Base-by-base conservation (phyloP, 2,888 invertebrate genomes). In the Gymnoscelis rufifasciata region DNA sequence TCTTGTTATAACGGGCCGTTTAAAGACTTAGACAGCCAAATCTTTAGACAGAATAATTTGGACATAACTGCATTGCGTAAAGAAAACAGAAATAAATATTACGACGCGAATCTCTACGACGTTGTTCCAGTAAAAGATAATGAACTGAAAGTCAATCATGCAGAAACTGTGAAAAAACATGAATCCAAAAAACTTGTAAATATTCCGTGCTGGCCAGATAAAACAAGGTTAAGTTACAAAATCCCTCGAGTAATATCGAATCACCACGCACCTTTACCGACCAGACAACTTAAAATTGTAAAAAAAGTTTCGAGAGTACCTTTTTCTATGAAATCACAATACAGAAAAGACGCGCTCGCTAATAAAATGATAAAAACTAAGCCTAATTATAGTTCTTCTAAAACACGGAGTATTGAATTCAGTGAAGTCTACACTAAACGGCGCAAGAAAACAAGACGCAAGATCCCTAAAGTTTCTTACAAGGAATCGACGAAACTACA, bases 61-160 rank as follows among this genome's bases (percentile, higher is more conserved):
- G 36, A 51, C 19, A 27, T 38, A 19, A 39, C 37, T 43, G 23
- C 57, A 14, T 36, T 52, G 7, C 56, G 52, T 40, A 46, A 54
- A 24, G 27, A 54, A 26, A 60, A 56, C 8, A 63, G 59, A 10
- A 60, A 62, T 14, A 46, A 57, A 27, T 81, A 74, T 56, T 79
- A 84, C 42, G 78, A 86, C 50, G 71, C 81, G 2, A 75, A 71
- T 42, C 62, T 74, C 24, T 83, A 83, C 36, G 87, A 87, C 52
- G 52, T 83, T 11, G 54, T 79, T 12, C 86, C 86, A 1, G 84
- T 86, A 1, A 84, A 71, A 57, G 84, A 86, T 54, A 72, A 68
- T 19, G 38, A 71, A 1, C 11, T 54, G 3, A 72, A 67, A 56
- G 44, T 47, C 11, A 58, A 56, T 41, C 70, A 64, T 19, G 61